These are phyloP conservation scores for Eidolon dupreanum DNA, from an alignment of 2,797 vertebrate species.

Conservation along the genomic window DNA sequence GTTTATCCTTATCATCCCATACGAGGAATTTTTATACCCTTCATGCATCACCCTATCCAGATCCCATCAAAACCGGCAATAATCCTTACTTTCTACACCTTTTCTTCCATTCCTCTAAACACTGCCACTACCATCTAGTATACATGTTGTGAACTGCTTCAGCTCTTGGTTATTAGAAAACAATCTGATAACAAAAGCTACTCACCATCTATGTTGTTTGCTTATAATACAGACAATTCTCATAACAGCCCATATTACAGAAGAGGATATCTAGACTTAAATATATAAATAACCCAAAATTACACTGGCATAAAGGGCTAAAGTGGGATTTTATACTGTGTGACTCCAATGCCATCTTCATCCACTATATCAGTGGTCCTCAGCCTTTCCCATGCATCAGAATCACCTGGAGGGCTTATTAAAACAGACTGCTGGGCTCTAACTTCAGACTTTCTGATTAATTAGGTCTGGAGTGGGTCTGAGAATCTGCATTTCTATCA, in stretches of 20 bases:
- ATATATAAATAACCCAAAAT: not conserved
- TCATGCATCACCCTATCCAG: not conserved
- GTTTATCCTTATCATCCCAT: not conserved
- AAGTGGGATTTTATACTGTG: not conserved
- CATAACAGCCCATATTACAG: not conserved
- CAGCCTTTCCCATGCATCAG: not conserved
- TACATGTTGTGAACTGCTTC: not conserved
- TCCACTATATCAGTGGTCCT: not conserved
- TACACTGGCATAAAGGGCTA: not conserved
- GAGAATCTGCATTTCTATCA: not conserved
- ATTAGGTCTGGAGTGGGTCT: not conserved
- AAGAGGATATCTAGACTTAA: not conserved
- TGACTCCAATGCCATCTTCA: not conserved
- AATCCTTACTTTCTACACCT: not conserved
- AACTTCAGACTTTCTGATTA: not conserved
- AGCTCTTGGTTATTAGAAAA: not conserved
- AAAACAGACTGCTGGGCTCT: not conserved
- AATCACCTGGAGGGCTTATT: not conserved
- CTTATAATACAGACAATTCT: not conserved
- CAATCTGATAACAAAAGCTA: not conserved
- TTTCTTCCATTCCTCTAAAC: not conserved
- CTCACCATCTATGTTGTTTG: not conserved
- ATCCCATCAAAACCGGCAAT: not conserved
- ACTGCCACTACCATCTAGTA: not conserved
- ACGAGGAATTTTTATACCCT: not conserved